A percentile compares a stretch with the other conserved stretches of the same genome.
Evolutionary conservation across 2,113 vertebrate genomes (phyloP).

Genomic region (Phocoena sinus): DNA sequence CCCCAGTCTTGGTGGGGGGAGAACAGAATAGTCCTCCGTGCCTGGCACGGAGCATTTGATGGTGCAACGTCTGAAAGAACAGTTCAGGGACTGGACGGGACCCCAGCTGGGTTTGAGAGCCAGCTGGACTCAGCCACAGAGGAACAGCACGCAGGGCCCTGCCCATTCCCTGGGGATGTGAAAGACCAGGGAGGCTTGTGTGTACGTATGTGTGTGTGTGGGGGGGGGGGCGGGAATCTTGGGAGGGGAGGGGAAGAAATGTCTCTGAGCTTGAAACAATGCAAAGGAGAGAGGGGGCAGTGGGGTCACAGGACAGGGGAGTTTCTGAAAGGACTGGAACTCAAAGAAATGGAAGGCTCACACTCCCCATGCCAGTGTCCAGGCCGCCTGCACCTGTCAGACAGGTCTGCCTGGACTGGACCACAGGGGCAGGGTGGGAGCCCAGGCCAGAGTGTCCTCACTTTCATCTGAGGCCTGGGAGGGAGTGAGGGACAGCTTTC

Average conservation of each 20-base stretch:
- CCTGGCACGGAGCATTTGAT: slow-evolving; percentile 26
- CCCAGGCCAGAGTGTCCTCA: neutral
- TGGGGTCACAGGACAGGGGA: neutral
- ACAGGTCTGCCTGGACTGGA: neutral
- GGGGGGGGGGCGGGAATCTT: no score
- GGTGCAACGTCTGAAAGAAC: slow-evolving; percentile 44
- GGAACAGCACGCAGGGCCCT: neutral
- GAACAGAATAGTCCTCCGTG: neutral
- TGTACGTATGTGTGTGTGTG: neutral
- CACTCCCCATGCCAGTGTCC: neutral
- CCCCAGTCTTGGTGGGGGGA: neutral
- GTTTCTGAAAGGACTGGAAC: neutral
- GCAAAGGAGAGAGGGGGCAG: neutral
- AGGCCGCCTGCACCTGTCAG: neutral
- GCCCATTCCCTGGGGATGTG: slow-evolving; percentile 18
- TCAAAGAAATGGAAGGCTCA: neutral
- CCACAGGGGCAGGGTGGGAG: no score
- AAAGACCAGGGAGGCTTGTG: neutral
- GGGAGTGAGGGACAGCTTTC: neutral
- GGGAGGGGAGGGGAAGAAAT: neutral
- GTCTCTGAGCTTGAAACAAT: neutral
- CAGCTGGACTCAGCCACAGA: slow-evolving; percentile 43
- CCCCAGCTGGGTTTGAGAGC: slow-evolving; percentile 17
- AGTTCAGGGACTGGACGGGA: slow-evolving; percentile 34
- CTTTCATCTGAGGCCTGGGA: neutral